Evolutionary conservation across 1,140 invertebrate species (phyloP).

Genomic region (Halictus rubicundus): DNA sequence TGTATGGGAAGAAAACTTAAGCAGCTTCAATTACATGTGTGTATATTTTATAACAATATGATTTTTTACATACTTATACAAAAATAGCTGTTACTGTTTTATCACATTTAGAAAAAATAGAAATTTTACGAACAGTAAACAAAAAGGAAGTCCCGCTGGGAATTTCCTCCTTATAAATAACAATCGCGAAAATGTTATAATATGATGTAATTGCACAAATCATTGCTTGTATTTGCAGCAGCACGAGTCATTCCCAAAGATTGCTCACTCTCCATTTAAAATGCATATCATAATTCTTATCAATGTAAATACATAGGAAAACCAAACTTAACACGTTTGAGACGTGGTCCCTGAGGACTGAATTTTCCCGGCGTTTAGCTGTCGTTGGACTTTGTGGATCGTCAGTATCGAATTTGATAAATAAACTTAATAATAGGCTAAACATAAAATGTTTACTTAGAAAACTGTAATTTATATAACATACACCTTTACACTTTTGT

Average conservation of each 20-base stretch:
- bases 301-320: neutral
- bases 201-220: slow-evolving; percentile 48
- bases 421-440: too few species aligned
- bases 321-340: neutral
- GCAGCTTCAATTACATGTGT: slow-evolving; percentile 38
- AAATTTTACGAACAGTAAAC: slow-evolving; percentile 48
- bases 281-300: slow-evolving; percentile 34
- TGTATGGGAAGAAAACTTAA: neutral
- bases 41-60: slow-evolving; percentile 63
- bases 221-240: slow-evolving; percentile 39
- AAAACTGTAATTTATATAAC: too few species aligned
- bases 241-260: slow-evolving; percentile 1
- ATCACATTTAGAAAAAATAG: slow-evolving; percentile 57
- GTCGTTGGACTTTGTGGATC: too few species aligned
- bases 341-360: too few species aligned
- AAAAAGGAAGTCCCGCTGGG: slow-evolving; percentile 8
- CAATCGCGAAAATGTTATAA: slow-evolving; percentile 47
- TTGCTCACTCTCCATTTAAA: slow-evolving; percentile 2
- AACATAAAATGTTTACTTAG: too few species aligned
- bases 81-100: slow-evolving; percentile 69
- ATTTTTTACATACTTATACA: slow-evolving; percentile 60
- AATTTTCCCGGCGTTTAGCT: too few species aligned
- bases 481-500: too few species aligned
- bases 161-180: slow-evolving; percentile 42
- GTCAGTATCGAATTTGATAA: too few species aligned